phyloP scores from a whole-genome alignment of 2,797 vertebrate genomes.

The Peromyscus attwateri region DNA sequence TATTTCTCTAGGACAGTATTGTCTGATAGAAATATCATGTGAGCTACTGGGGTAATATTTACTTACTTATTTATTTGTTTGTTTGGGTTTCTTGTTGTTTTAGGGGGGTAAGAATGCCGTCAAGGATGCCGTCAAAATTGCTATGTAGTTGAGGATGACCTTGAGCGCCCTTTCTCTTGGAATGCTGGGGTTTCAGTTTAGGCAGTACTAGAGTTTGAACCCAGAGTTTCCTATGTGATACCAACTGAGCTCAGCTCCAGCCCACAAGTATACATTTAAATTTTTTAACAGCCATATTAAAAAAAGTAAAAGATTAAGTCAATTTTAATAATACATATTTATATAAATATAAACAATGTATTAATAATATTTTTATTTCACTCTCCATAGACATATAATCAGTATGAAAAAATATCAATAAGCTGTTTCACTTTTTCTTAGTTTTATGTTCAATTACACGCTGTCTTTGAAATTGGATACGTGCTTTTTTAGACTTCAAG shows the following conservation, averaged over 20 bases:
- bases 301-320: neutral
- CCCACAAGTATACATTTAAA: neutral
- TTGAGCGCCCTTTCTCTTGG: neutral
- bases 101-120: neutral
- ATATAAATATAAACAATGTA: neutral
- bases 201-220: neutral
- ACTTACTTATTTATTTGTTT: neutral
- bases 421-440: neutral
- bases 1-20: neutral
- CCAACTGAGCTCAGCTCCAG: neutral
- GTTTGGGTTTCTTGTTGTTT: neutral
- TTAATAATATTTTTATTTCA: constrained; percentile 37
- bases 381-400: neutral
- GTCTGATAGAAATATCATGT: neutral
- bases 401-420: neutral
- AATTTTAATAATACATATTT: constrained; percentile 19
- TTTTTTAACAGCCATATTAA: neutral
- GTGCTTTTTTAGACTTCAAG: neutral
- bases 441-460: neutral
- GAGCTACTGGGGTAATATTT: neutral
- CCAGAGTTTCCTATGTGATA: neutral
- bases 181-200: neutral
- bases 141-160: neutral
- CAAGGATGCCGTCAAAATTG: neutral
- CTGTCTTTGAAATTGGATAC: neutral